Base-by-base conservation (phyloP, 2,797 vertebrate genomes). In the Pipistrellus pygmaeus region DNA sequence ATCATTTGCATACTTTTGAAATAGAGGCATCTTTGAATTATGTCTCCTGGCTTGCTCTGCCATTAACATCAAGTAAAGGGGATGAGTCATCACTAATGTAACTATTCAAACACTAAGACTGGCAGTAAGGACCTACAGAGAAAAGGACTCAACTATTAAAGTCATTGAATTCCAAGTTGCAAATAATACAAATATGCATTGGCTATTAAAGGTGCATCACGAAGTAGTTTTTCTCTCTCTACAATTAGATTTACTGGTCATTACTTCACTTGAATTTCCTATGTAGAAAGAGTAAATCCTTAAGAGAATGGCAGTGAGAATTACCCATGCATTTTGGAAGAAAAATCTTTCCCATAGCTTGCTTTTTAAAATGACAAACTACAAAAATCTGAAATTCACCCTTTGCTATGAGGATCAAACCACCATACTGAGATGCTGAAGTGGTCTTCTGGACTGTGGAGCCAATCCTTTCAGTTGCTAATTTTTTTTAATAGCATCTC, bases 281-380 rank as follows among this genome's bases (percentile, higher is more conserved):
- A 93, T 82, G 23, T 48, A 25, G 69, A 87, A 38, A 32, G 25
- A 93, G 76, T 8, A 60, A 82, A 60, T 23, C 80, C 10, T 92
- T 92, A 86, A 83, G 35, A 91, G 17, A 86, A 62, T 53, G 20
- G 35, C 66, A 64, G 17, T 90, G 51, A 13, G 85, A 93, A 95
- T 80, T 44, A 80, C 18, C 9, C 20, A 48, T 9, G 14, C 15
- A 76, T 64, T 69, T 95, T 30, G 73, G 41, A 88, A 96, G 46
- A 84, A 91, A 87, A 92, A 80, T 76, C 25, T 88, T 30, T n/a
- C n/a, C 44, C 55, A 44, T 11, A 83, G 27, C 38, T 95, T 76
- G 35, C 64, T 69, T 90, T 94, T 91, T 55, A 81, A 88, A 91
- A 90, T 35, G 53, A 88, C 14, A 86, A 72, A 71, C 9, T 76